Evolutionary conservation across 2,888 invertebrate species (phyloP), one percentile per base, ranked within the genome.

Genomic region (Cryptosula pallasiana): DNA sequence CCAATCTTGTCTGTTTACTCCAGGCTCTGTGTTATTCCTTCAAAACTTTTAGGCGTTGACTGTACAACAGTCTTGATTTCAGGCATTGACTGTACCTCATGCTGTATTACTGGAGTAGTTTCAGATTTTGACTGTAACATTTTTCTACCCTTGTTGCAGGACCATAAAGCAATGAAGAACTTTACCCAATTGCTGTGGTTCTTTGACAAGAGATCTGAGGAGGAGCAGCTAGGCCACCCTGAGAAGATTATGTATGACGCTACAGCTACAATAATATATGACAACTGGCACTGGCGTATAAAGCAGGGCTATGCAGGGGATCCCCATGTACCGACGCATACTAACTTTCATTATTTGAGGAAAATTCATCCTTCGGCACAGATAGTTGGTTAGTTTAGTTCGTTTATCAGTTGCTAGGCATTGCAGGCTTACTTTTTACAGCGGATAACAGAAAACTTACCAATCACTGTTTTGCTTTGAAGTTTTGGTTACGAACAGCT

Each of bases 271-370:
- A 63, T 63, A 32, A 63, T 63, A 20, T 63, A 63, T 32, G 63
- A 63, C 27, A 63, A 63, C 32, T 63, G 63, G 63, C 63, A 63
- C 27, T 63, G 63, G 63, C 25, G 34, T 5, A 63, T 63, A 32
- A 63, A 63, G n/a, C 63, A 63, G 32, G 63, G 63, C 27, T 63
- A 63, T 32, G 27, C 27, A 32, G 63, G 63, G 25, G 63, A 63
- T 34, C 32, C 63, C 2, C 63, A 32, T 16, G 27, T 63, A 25
- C 63, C 63, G 27, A 63, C 63, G 13, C 63, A 63, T 32, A 63
- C 63, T 32, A 63, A 63, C 63, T 63, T 63, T 34, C 63, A 63
- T 32, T 63, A 63, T 32, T 16, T 63, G 9, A 63, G 63, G 63
- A 63, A 34, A 32, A 27, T 63, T 29, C 63, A 63, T 32, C 63